phyloP scores from a whole-genome alignment of 2,888 invertebrate species.

The Chymomyza amoena region DNA sequence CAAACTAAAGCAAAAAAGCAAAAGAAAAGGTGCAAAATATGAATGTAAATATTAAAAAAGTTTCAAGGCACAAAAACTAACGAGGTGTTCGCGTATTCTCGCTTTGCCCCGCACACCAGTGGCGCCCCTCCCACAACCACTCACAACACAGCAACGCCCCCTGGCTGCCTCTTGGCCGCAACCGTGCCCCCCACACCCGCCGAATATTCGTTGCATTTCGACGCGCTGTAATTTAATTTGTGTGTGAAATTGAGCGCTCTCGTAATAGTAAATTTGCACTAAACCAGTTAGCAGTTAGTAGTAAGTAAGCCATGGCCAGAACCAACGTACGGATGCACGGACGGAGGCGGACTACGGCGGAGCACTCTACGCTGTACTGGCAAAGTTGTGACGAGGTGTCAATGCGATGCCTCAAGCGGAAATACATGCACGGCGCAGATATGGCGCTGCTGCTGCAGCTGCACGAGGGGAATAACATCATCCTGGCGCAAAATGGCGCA shows the following conservation, averaged over 20 bases:
- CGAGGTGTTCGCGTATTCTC: conserved; percentile 71
- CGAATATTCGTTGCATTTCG: conserved; percentile 45
- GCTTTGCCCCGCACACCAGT: conserved; percentile 25
- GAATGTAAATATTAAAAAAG: conserved; percentile 75
- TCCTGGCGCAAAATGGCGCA: not conserved
- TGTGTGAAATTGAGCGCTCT: conserved; percentile 67
- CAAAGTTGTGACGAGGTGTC: conserved; percentile 69
- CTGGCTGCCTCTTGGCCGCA: not conserved
- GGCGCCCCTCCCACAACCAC: not conserved
- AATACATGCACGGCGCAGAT: not conserved
- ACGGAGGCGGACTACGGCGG: not conserved
- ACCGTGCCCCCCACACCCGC: too few species aligned
- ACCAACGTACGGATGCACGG: not conserved
- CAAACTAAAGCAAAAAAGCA: conserved; percentile 14
- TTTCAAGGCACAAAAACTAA: conserved; percentile 67
- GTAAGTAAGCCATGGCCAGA: not conserved
- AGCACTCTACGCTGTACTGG: conserved; percentile 23
- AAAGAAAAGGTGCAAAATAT: conserved; percentile 69
- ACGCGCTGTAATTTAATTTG: conserved; percentile 67
- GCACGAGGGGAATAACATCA: too few species aligned
- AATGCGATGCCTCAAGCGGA: conserved; percentile 54
- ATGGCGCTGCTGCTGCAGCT: not conserved
- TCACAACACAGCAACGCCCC: not conserved
- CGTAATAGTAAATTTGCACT: conserved; percentile 70
- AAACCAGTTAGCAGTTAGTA: conserved; percentile 56